Conservation (phyloP, 2,113 vertebrate genomes). For the Sceloporus undulatus region DNA sequence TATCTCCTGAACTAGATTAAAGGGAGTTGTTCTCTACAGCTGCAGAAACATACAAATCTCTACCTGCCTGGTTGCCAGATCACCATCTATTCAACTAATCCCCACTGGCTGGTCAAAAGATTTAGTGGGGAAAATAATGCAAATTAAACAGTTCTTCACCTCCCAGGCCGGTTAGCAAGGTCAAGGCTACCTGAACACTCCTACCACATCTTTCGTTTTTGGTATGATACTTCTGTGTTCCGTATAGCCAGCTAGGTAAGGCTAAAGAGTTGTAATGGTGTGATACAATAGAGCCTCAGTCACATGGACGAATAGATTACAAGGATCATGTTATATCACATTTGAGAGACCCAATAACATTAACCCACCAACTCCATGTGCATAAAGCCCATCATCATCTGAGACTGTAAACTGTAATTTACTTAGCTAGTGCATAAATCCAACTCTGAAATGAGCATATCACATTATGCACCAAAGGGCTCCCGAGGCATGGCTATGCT, state of each 20-base stretch:
- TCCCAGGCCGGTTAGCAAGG: not conserved
- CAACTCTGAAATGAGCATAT: not conserved
- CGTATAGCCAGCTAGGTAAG: too few relatives aligned
- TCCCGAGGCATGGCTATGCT: not conserved
- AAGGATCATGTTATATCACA: too few relatives aligned
- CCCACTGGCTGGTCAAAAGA: not conserved
- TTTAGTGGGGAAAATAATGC: not conserved
- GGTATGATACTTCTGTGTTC: not conserved
- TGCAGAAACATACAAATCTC: not conserved
- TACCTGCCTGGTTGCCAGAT: not conserved
- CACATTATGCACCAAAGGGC: not conserved
- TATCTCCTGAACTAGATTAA: not conserved
- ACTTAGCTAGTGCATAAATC: too few relatives aligned
- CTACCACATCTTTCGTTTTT: not conserved
- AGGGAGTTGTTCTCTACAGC: not conserved
- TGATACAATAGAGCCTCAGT: too few relatives aligned
- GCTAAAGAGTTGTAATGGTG: not conserved
- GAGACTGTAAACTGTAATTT: not conserved
- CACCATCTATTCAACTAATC: not conserved
- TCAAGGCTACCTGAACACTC: not conserved
- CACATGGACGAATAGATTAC: too few relatives aligned
- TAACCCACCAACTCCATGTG: too few relatives aligned
- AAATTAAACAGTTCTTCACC: not conserved
- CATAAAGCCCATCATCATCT: too few relatives aligned
- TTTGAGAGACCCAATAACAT: too few relatives aligned